Evolutionary conservation across 1,140 invertebrate genomes (phyloP).

Genomic region (Uloborus diversus): DNA sequence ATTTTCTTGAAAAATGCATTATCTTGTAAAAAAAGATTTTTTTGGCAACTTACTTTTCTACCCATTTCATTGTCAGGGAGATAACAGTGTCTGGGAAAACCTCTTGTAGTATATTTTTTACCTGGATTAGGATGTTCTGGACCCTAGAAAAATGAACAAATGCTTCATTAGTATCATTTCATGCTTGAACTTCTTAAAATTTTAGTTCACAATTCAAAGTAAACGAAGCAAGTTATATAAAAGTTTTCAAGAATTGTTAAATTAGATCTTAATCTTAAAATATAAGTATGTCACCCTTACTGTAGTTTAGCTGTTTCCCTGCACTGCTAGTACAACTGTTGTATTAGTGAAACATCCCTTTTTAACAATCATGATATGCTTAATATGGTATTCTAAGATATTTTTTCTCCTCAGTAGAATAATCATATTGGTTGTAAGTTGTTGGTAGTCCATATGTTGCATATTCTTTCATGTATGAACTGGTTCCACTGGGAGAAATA

Average conservation of each 20-base stretch:
- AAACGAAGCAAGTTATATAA: not conserved
- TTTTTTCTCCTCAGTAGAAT: too few relatives aligned
- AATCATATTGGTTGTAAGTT: too few relatives aligned
- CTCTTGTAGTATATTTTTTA: constrained; percentile 82
- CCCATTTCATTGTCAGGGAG: constrained; percentile 82
- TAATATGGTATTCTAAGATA: too few relatives aligned
- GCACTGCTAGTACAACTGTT: too few relatives aligned
- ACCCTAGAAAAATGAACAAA: constrained; percentile 63
- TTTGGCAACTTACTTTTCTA: constrained; percentile 70
- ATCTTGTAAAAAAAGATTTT: too few relatives aligned
- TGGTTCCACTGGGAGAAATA: too few relatives aligned
- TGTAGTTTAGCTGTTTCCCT: too few relatives aligned
- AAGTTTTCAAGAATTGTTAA: not conserved
- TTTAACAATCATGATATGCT: too few relatives aligned
- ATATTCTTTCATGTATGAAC: too few relatives aligned
- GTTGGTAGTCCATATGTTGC: too few relatives aligned
- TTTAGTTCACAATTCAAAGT: not conserved
- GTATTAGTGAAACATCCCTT: too few relatives aligned
- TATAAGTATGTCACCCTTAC: not conserved
- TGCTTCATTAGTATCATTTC: not conserved
- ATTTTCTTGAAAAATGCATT: too few relatives aligned
- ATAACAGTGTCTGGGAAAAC: constrained; percentile 83
- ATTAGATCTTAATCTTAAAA: not conserved
- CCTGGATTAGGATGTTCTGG: constrained; percentile 83
- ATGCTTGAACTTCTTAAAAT: not conserved